Conservation (phyloP, 2,113 vertebrate species). For the Thunnus thynnus region DNA sequence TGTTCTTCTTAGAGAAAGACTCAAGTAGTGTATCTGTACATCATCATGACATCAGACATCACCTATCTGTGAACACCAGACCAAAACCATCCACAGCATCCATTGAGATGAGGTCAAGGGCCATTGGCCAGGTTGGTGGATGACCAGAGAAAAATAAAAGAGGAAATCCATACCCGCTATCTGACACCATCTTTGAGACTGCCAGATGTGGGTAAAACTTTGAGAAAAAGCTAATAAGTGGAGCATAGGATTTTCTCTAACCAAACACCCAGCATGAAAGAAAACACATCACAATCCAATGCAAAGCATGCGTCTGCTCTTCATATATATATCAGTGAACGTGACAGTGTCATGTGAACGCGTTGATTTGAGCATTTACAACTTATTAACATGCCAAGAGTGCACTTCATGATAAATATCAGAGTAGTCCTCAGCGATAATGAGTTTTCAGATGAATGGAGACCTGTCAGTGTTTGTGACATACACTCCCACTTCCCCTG, state of each 20-base stretch:
- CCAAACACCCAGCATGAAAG: neutral
- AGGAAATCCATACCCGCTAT: too few relatives aligned
- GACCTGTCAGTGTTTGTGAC: conserved; percentile 44
- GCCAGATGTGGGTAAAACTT: neutral
- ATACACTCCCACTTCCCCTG: conserved; percentile 31
- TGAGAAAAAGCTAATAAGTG: neutral
- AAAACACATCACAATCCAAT: neutral
- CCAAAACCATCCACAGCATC: neutral
- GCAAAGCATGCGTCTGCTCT: neutral
- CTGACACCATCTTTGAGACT: neutral
- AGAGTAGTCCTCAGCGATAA: conserved; percentile 54
- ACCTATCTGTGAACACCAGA: neutral
- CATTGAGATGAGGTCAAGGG: neutral
- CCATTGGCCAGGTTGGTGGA: neutral
- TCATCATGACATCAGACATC: too few relatives aligned
- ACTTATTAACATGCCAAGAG: conserved; percentile 40
- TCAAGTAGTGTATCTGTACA: too few relatives aligned
- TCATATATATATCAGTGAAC: neutral
- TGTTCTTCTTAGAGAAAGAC: too few relatives aligned
- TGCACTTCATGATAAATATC: conserved; percentile 45
- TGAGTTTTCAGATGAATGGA: conserved; percentile 59
- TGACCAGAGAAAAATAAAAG: neutral
- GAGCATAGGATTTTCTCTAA: neutral
- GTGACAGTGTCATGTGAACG: neutral
- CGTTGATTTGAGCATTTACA: conserved; percentile 36